Percentiles rank a stretch among this genome's conserved stretches.
These are phyloP conservation scores for Sebastes wilsoni DNA, from an alignment of 2,797 vertebrate species.

Conservation along the genomic window DNA sequence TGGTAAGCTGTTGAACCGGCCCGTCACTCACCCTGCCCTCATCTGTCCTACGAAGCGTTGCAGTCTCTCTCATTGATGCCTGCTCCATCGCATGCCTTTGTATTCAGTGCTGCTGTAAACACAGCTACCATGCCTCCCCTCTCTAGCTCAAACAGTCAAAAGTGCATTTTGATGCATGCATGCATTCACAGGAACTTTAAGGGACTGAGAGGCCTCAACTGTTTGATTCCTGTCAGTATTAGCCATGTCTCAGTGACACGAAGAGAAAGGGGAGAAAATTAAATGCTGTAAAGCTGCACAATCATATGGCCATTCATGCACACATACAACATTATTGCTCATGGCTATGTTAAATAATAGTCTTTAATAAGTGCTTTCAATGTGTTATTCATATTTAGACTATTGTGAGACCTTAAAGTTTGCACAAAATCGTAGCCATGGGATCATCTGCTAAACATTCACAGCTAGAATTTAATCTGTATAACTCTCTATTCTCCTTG, in stretches of 20 bases:
- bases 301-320: not conserved
- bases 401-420: not conserved
- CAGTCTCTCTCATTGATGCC: conserved; percentile 27
- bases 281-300: not conserved
- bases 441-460: not conserved
- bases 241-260: not conserved
- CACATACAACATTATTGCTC: not conserved
- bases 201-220: not conserved
- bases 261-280: not conserved
- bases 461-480: not conserved
- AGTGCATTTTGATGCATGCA: not conserved
- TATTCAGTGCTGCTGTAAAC: conserved; percentile 20
- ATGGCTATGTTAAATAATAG: not conserved
- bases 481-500: not conserved
- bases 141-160: not conserved
- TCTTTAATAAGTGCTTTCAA: not conserved
- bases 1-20: conserved; percentile 57
- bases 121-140: not conserved
- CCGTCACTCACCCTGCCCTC: conserved; percentile 55
- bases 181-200: not conserved
- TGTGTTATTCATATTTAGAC: not conserved
- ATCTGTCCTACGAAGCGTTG: conserved; percentile 34
- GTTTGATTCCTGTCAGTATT: not conserved
- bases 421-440: not conserved
- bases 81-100: conserved; percentile 24